Evolutionary conservation across 2,888 invertebrate genomes (phyloP), one percentile per base, ranked within the genome.

Genomic region (Lymantria monacha): DNA sequence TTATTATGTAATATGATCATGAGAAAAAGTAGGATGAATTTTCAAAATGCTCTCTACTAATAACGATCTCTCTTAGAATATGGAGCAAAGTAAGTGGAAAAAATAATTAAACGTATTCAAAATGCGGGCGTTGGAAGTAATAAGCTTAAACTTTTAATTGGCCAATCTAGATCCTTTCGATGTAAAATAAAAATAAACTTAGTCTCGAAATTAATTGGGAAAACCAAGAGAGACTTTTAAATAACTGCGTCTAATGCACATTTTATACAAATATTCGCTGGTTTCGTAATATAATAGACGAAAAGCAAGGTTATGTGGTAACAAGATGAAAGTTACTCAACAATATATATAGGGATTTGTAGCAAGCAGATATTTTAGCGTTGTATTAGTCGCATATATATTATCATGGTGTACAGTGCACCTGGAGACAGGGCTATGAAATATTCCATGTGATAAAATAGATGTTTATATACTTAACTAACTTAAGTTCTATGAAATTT

Each of bases 141-240:
- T 74, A 70, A 69, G 70, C 72, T 73, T 63, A 71, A 77, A 76
- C 72, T 76, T 77, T 77, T 77, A 77, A 77, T 77, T 77, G 78
- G 76, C 53, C 74, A 69, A 74, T 77, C 69, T 59, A 66, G 66
- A 66, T 66, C 63, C 63, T 63, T 67, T 57, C 58, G 51, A 61
- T 61, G 59, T 54, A 30, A 51, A 57, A 66, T 22, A 22, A 22
- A 22, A 22, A 22, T 22, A 69, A 57, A 66, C 53, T 57, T 52
- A 61, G 64, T 63, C 57, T 59, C 60, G 57, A 63, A 61, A 66
- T 63, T 68, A 68, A 68, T 63, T 63, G 57, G 57, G 55, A 58
- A 45, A 65, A 54, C 50, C 59, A 51, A 59, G 61, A 60, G 53
- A 48, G 59, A 67, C 56, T 66, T 66, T 59, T 49, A 58, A 59